phyloP scores from a whole-genome alignment of 2,888 invertebrate species.

The Erpobdella octoculata region DNA sequence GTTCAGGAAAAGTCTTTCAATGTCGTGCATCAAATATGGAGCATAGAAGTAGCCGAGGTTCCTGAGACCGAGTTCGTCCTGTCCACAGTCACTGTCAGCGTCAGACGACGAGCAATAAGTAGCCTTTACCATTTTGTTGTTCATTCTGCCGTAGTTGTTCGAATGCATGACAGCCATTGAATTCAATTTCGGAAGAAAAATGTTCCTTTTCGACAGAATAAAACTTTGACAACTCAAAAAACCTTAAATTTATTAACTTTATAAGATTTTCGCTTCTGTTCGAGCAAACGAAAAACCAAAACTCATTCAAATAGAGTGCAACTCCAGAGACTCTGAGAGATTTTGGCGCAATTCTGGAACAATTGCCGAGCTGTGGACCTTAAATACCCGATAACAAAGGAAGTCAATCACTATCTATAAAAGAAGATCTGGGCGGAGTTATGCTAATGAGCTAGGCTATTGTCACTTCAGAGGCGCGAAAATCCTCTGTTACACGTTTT shows the following conservation, averaged over 20 bases:
- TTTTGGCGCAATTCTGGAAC: neutral
- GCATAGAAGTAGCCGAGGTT: constrained; percentile 29
- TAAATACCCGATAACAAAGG: constrained; percentile 8
- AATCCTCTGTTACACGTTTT: neutral
- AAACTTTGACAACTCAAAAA: neutral
- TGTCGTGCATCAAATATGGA: constrained; percentile 27
- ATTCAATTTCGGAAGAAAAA: neutral
- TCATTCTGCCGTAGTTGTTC: neutral
- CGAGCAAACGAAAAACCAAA: neutral
- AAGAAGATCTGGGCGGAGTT: constrained; percentile 2
- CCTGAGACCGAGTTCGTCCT: constrained; percentile 29
- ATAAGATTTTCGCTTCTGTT: neutral
- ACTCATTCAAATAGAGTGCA: too few species aligned
- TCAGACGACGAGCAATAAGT: neutral
- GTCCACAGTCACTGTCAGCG: constrained; percentile 6
- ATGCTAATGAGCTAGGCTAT: constrained; percentile 5
- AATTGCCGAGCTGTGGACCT: neutral
- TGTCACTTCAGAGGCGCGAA: neutral
- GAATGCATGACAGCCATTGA: too few species aligned
- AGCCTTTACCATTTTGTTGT: neutral
- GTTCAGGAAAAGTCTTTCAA: constrained; percentile 29
- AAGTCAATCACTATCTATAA: neutral
- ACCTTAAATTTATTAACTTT: neutral
- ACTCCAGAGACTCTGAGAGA: too few species aligned
- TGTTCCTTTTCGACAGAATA: neutral